Base-by-base conservation (phyloP, 2,797 vertebrate genomes). In the Leptoclinus maculatus region DNA sequence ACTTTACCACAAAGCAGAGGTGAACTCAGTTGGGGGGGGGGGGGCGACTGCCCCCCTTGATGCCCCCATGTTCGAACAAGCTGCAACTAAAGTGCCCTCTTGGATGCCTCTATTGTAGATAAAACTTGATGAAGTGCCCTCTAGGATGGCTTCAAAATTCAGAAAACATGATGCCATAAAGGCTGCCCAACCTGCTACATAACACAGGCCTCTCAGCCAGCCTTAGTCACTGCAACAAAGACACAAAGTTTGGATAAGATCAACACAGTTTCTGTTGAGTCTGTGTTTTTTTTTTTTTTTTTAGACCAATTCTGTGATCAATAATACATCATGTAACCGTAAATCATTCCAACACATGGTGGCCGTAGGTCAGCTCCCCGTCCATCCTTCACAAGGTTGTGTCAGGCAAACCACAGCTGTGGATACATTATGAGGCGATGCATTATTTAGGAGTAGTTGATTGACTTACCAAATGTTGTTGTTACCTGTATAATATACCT, bases 341-440 rank as follows among this genome's bases (percentile, higher is more conserved):
- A 32, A 67, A 43, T 83, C 53, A 70, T 57, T 7, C n/a, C 10
- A 32, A 11, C 1, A 5, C 32, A 51, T 36, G n/a, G 39, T 45
- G 38, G 60, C 36, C 69, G 16, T 9, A 51, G 27, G 49, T 76
- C 67, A 63, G 66, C 53, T 23, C n/a, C n/a, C 27, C 12, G 8
- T 17, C 13, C 19, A 7, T 62, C n/a, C 71, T 45, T 58, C 56
- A 41, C 16, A 60, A 58, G 49, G 43, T 76, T 36, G 39, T 21
- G 0, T 67, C 60, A 71, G 66, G 47, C 58, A 14, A 62, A 23
- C 23, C 57, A 41, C 69, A 70, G 38, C 62, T 39, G 17, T 71
- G 36, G 66, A 59, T 41, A 47, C 54, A 53, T 43, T 69, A 58
- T 60, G 4, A 62, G 25, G 9, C 32, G 45, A 39, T 59, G 10